A percentile compares a stretch with the other conserved stretches of the same genome.
Evolutionary conservation across 2,888 invertebrate genomes (phyloP).

Genomic region (Papilio protenor): DNA sequence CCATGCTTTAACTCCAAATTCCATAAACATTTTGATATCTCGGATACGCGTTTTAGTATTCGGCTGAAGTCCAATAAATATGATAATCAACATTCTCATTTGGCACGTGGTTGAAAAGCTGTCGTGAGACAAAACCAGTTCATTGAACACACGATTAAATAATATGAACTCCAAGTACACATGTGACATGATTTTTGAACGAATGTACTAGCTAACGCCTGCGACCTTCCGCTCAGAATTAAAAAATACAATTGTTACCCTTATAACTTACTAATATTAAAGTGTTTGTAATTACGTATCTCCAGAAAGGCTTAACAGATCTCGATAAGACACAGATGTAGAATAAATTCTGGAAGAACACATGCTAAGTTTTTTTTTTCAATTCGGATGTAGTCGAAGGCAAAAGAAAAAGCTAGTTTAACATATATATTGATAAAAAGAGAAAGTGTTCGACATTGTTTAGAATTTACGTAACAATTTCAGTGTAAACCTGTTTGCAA

Average conservation of each 20-base stretch:
- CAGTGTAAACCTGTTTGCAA: slow-evolving; percentile 5
- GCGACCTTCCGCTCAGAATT: not conserved
- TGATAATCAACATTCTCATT: not conserved
- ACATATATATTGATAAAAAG: slow-evolving; percentile 3
- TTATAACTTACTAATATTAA: no score
- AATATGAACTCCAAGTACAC: not conserved
- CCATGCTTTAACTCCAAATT: no score
- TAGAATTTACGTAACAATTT: slow-evolving; percentile 14
- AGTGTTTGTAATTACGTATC: no score
- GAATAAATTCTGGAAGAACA: not conserved
- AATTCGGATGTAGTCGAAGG: not conserved
- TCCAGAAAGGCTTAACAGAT: no score
- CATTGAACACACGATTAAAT: not conserved
- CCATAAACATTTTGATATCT: no score
- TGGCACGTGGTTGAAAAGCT: not conserved
- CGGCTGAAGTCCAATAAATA: not conserved
- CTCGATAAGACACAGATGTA: no score
- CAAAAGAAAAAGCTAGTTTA: not conserved
- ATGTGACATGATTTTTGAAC: not conserved
- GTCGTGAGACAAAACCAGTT: slow-evolving; percentile 1
- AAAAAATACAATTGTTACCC: no score
- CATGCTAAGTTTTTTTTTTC: not conserved
- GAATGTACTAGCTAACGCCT: not conserved
- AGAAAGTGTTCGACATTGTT: not conserved
- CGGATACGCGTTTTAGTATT: no score